Conservation (phyloP, 2,113 vertebrate genomes). For the Thermophis baileyi region DNA sequence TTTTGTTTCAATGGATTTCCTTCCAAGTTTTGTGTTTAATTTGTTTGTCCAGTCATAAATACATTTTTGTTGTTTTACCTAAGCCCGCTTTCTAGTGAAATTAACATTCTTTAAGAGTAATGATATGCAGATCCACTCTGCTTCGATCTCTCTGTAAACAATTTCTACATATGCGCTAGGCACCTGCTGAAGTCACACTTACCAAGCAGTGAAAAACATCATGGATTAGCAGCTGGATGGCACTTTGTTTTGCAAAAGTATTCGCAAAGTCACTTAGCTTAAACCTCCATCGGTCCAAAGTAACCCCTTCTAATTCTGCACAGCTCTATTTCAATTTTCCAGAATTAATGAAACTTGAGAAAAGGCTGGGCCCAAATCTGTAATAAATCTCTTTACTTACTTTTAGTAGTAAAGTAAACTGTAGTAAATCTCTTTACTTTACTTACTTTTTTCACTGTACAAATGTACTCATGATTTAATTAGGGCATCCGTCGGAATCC, state of each 20-base stretch:
- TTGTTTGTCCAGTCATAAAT: not conserved
- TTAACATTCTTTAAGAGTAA: not conserved
- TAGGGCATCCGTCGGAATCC: too few relatives aligned
- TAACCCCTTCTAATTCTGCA: not conserved
- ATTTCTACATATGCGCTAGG: not conserved
- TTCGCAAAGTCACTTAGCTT: not conserved
- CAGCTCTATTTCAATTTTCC: not conserved
- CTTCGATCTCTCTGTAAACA: not conserved
- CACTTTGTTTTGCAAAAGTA: not conserved
- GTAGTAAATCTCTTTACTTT: too few relatives aligned
- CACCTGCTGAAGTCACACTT: not conserved
- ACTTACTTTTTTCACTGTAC: too few relatives aligned
- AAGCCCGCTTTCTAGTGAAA: not conserved
- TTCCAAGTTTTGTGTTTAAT: not conserved
- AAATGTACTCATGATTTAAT: too few relatives aligned
- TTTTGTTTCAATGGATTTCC: constrained; percentile 1
- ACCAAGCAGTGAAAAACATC: not conserved
- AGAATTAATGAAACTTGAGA: not conserved
- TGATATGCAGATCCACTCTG: not conserved
- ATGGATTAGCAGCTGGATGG: not conserved
- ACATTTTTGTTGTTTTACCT: not conserved
- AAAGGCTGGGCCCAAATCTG: not conserved
- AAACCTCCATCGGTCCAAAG: not conserved
- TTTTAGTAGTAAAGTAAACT: not conserved
- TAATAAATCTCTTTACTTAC: not conserved